Evolutionary conservation across 2,888 invertebrate genomes (phyloP).

Genomic region (Odontothrips loti): DNA sequence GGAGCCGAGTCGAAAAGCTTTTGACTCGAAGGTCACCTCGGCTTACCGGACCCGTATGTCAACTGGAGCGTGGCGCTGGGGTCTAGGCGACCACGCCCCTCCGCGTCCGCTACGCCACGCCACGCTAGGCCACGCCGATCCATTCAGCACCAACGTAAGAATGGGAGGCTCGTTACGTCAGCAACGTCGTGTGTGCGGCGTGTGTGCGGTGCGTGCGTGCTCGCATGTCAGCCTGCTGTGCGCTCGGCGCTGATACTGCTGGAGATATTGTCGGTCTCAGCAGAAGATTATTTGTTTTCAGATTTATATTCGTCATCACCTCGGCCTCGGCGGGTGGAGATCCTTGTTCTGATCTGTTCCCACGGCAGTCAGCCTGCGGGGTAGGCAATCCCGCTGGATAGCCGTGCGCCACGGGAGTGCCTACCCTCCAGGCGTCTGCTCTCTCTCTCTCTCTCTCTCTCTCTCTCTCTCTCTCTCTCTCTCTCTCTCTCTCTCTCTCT

Average conservation of each 20-base stretch:
- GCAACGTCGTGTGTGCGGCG: neutral
- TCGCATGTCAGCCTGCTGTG: neutral
- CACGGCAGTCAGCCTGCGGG: neutral
- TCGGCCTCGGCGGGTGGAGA: too few relatives aligned
- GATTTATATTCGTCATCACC: too few relatives aligned
- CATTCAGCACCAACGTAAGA: neutral
- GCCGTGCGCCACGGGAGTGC: too few relatives aligned
- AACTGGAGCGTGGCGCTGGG: too few relatives aligned
- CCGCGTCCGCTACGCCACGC: neutral
- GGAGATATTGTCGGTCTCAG: too few relatives aligned
- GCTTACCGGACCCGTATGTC: too few relatives aligned
- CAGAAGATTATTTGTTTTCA: too few relatives aligned
- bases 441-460: neutral
- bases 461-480: neutral
- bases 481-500: neutral
- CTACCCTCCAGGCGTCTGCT: neutral
- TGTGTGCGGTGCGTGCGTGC: constrained; percentile 7
- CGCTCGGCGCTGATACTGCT: too few relatives aligned
- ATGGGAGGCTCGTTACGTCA: neutral
- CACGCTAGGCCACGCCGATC: neutral
- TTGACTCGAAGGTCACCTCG: too few relatives aligned
- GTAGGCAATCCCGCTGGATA: neutral
- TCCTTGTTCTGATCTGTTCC: too few relatives aligned
- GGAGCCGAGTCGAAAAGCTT: too few relatives aligned
- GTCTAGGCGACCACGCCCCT: neutral